A percentile compares a stretch with the other conserved stretches of the same genome.
Conservation (phyloP, 2,888 invertebrate species). For the Elaeidobius kamerunicus region DNA sequence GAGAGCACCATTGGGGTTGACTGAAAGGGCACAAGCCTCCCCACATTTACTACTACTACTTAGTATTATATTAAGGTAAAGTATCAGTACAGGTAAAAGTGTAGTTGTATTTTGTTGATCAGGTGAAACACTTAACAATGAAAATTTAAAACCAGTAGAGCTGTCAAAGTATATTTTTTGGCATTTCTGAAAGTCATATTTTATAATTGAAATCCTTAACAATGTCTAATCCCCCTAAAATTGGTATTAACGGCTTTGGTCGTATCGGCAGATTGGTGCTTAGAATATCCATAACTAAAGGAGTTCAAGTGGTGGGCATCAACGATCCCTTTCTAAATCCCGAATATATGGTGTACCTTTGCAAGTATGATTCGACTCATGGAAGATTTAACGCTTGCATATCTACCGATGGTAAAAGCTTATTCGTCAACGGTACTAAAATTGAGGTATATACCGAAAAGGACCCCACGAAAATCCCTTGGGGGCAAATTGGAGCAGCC, state of each 20-base stretch:
- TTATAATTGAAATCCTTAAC: no score
- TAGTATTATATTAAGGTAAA: no score
- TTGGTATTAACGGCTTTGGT: slow-evolving; percentile 93
- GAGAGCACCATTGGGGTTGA: no score
- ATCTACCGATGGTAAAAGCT: slow-evolving; percentile 66
- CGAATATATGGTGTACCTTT: slow-evolving; percentile 98
- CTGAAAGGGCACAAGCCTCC: no score
- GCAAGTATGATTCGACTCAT: slow-evolving; percentile 97
- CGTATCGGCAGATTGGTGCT: slow-evolving; percentile 91
- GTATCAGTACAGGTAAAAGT: no score
- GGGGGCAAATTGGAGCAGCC: slow-evolving; percentile 60
- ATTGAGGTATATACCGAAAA: slow-evolving; percentile 84
- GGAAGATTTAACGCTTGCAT: slow-evolving; percentile 90
- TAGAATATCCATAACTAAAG: slow-evolving; percentile 78
- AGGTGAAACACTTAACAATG: no score
- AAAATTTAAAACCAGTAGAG: no score
- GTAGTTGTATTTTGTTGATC: no score
- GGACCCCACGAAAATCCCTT: slow-evolving; percentile 71
- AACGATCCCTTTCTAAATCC: slow-evolving; percentile 97
- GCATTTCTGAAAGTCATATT: no score
- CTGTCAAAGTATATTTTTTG: no score
- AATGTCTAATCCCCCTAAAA: no score
- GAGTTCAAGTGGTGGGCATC: slow-evolving; percentile 82
- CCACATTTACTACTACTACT: no score
- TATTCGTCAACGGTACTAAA: slow-evolving; percentile 67